A percentile compares a stretch with the other conserved stretches of the same genome.
phyloP scores from a whole-genome alignment of 2,888 invertebrate species.

The Conistra vaccinii region DNA sequence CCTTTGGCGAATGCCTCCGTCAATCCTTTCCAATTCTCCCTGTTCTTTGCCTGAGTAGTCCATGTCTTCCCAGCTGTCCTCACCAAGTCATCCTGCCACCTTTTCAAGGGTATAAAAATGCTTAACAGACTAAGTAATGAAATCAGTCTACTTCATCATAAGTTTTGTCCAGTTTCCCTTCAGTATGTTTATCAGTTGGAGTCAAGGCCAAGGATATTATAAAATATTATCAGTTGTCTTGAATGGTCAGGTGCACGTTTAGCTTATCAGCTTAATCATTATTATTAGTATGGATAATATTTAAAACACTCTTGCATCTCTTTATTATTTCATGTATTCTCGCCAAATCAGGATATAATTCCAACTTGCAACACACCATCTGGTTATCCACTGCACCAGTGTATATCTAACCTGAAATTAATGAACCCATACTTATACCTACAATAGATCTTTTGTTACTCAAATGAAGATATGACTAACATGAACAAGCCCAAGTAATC shows the following conservation, averaged over 20 bases:
- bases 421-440: not conserved
- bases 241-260: slow-evolving; percentile 17
- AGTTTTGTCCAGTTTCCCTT: not conserved
- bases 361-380: not conserved
- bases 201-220: slow-evolving; percentile 6
- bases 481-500: slow-evolving; percentile 1
- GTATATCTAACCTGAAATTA: not conserved
- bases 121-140: not conserved
- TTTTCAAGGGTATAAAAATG: not conserved
- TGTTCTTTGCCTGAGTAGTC: not conserved
- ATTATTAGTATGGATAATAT: slow-evolving; percentile 11
- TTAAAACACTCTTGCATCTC: not conserved
- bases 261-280: slow-evolving; percentile 8
- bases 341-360: too few species aligned
- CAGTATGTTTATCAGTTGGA: slow-evolving; percentile 4
- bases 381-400: not conserved
- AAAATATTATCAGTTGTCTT: not conserved
- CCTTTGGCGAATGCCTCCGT: not conserved
- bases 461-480: slow-evolving; percentile 1
- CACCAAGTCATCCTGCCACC: not conserved
- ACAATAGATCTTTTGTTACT: not conserved
- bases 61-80: not conserved
- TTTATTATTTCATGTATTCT: not conserved
- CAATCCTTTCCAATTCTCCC: not conserved
- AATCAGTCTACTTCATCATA: too few species aligned